Evolutionary conservation across 2,888 invertebrate species (phyloP).

Genomic region (Pseudococcus jackbeardsleyi): DNA sequence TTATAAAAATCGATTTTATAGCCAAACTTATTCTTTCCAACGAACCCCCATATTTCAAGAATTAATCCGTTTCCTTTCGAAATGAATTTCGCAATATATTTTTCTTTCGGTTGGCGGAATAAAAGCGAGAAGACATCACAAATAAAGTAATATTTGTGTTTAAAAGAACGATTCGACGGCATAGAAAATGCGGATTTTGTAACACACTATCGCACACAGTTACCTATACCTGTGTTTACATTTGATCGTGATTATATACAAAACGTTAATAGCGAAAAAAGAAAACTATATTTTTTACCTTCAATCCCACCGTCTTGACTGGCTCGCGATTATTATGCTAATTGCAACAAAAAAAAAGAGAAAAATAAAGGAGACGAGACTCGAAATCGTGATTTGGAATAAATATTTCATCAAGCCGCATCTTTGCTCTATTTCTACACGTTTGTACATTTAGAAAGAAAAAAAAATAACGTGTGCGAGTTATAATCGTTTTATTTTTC

Average conservation of each 20-base stretch:
- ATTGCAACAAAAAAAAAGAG: slow-evolving; percentile 57
- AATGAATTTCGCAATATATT: slow-evolving; percentile 19
- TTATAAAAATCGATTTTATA: neutral
- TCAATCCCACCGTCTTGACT: slow-evolving; percentile 59
- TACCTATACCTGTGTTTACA: slow-evolving; percentile 55
- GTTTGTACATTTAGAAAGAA: neutral
- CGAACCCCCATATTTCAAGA: slow-evolving; percentile 3
- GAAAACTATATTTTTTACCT: slow-evolving; percentile 61
- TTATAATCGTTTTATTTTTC: slow-evolving; percentile 44
- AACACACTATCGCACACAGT: slow-evolving; percentile 18
- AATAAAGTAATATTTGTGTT: slow-evolving; percentile 31
- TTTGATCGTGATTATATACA: slow-evolving; percentile 60
- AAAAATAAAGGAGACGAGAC: slow-evolving; percentile 58
- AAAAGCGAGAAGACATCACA: slow-evolving; percentile 18
- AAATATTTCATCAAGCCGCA: slow-evolving; percentile 63
- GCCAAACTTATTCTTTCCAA: neutral
- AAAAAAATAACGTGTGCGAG: neutral
- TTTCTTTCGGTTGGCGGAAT: slow-evolving; percentile 19
- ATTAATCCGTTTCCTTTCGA: neutral
- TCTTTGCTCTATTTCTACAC: slow-evolving; percentile 59
- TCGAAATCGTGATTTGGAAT: slow-evolving; percentile 62
- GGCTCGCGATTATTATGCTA: slow-evolving; percentile 62
- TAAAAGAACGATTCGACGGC: slow-evolving; percentile 54
- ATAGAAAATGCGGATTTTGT: slow-evolving; percentile 62
- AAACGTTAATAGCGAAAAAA: slow-evolving; percentile 58